Conservation (phyloP, 2,888 invertebrate species). For the Acanthococcus lagerstroemiae region DNA sequence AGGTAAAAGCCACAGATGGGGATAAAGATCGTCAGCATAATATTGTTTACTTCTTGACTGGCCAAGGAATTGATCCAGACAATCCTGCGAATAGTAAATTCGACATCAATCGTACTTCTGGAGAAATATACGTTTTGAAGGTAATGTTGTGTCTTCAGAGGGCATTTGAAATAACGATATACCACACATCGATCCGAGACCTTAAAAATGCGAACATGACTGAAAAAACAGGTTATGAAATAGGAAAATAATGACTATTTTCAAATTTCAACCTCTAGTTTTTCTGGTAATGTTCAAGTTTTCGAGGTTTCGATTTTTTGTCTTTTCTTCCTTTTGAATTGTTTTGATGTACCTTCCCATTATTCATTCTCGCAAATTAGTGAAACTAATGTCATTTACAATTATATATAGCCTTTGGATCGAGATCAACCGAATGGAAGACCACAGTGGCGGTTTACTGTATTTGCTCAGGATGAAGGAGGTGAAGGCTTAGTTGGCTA, state of each 20-base stretch:
- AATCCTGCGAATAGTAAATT: slow-evolving; percentile 93
- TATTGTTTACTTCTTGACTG: slow-evolving; percentile 90
- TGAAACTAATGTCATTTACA: too few relatives aligned
- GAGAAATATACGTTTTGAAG: slow-evolving; percentile 90
- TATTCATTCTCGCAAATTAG: too few relatives aligned
- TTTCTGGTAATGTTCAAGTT: too few relatives aligned
- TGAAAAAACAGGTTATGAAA: not conserved
- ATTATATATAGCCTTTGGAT: slow-evolving; percentile 71
- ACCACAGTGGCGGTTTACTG: slow-evolving; percentile 91
- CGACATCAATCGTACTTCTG: slow-evolving; percentile 89
- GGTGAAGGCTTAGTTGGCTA: slow-evolving; percentile 93
- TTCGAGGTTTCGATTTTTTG: too few relatives aligned
- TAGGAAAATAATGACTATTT: not conserved
- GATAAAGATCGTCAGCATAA: slow-evolving; percentile 90
- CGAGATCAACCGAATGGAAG: slow-evolving; percentile 93
- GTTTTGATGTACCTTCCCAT: too few relatives aligned
- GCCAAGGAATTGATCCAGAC: slow-evolving; percentile 90
- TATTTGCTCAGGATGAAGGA: slow-evolving; percentile 91
- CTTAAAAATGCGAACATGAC: too few relatives aligned
- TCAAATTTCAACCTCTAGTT: not conserved
- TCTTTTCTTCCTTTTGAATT: too few relatives aligned
- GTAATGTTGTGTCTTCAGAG: too few relatives aligned
- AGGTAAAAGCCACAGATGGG: slow-evolving; percentile 94
- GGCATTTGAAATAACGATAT: too few relatives aligned
- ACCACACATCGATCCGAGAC: too few relatives aligned